Percentiles rank a stretch among this genome's conserved stretches.
Evolutionary conservation across 2,113 vertebrate genomes (phyloP).

Genomic region (Xiphophorus hellerii): DNA sequence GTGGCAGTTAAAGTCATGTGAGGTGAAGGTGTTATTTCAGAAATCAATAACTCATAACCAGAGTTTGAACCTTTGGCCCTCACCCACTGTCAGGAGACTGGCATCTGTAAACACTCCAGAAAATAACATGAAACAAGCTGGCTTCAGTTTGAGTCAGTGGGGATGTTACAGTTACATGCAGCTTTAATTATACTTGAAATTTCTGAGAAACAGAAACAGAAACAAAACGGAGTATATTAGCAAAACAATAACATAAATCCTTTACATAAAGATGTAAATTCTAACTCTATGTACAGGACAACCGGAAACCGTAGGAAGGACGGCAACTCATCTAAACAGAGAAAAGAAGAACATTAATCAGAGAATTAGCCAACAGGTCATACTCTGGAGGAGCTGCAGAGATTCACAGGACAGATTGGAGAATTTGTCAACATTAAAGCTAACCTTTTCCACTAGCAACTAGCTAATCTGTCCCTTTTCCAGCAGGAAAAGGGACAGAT

Average conservation of each 20-base stretch:
- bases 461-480: too few relatives aligned
- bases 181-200: background rate
- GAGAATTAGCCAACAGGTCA: too few relatives aligned
- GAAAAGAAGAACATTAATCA: too few relatives aligned
- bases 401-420: too few relatives aligned
- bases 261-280: background rate
- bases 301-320: background rate
- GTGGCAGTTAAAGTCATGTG: background rate
- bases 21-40: background rate
- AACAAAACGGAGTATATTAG: background rate
- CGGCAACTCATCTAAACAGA: background rate
- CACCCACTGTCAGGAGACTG: background rate
- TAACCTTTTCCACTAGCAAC: too few relatives aligned
- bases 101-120: background rate
- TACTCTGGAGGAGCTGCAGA: too few relatives aligned
- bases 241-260: background rate
- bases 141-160: background rate
- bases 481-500: too few relatives aligned
- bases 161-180: background rate
- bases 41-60: constrained; percentile 4
- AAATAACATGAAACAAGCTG: background rate
- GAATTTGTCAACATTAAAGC: too few relatives aligned
- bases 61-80: background rate
- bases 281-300: background rate
- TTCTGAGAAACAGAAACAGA: background rate